Percentiles rank a stretch among this genome's conserved stretches.
Evolutionary conservation across 2,113 vertebrate genomes (phyloP).

Genomic region (Petroica traversi): DNA sequence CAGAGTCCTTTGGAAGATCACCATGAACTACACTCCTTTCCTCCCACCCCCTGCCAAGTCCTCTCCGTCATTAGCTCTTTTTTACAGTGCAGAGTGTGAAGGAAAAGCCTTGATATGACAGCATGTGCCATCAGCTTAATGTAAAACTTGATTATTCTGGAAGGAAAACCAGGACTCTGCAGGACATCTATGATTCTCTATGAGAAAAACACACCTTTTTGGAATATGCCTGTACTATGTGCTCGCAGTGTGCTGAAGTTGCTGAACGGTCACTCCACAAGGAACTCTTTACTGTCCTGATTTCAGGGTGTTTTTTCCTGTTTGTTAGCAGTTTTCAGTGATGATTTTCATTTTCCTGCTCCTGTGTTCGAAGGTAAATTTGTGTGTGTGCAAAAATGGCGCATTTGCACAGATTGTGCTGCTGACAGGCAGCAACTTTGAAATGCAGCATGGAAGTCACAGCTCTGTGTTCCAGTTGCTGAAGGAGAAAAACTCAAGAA

Average conservation of each 20-base stretch:
- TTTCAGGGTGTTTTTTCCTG: background rate
- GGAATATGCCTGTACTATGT: background rate
- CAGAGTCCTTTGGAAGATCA: background rate
- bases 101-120: background rate
- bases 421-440: background rate
- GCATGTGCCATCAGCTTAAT: background rate
- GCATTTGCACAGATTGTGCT: background rate
- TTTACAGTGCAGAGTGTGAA: background rate
- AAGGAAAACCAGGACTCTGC: background rate
- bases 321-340: background rate
- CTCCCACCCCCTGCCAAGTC: background rate
- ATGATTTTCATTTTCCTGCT: background rate
- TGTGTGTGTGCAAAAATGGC: background rate
- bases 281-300: background rate
- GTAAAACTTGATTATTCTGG: background rate
- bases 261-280: background rate
- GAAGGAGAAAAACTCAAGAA: background rate
- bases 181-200: conserved; percentile 34
- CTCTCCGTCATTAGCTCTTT: background rate
- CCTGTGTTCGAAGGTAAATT: background rate
- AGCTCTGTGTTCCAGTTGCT: background rate
- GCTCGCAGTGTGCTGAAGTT: background rate
- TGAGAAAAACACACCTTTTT: conserved; percentile 17
- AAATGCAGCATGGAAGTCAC: background rate
- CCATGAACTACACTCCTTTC: background rate